phyloP scores from a whole-genome alignment of 2,888 invertebrate genomes.

The Synanthedon andrenaeformis region DNA sequence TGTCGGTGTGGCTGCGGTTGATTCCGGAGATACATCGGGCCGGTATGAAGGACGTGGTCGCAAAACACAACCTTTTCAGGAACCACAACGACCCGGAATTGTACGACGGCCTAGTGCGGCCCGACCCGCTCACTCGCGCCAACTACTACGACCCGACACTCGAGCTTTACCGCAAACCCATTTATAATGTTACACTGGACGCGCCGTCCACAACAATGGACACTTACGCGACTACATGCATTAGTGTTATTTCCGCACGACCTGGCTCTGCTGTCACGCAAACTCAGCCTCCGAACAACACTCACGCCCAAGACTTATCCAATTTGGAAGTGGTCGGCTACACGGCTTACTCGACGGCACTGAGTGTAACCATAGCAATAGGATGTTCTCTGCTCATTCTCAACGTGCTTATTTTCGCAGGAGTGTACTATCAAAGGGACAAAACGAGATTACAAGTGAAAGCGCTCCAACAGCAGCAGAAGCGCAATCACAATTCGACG shows the following conservation, averaged over 20 bases:
- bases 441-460: slow-evolving; percentile 85
- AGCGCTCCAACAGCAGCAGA: slow-evolving; percentile 77
- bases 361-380: slow-evolving; percentile 83
- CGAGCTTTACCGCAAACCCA: slow-evolving; percentile 73
- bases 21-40: slow-evolving; percentile 92
- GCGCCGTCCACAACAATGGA: slow-evolving; percentile 70
- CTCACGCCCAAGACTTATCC: slow-evolving; percentile 82
- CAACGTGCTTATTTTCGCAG: slow-evolving; percentile 86
- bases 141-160: slow-evolving; percentile 74
- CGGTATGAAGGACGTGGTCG: slow-evolving; percentile 90
- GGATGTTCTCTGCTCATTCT: slow-evolving; percentile 84
- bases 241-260: slow-evolving; percentile 78
- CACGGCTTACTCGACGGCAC: slow-evolving; percentile 80
- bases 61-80: slow-evolving; percentile 89
- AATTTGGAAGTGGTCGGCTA: slow-evolving; percentile 84
- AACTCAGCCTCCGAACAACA: slow-evolving; percentile 65
- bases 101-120: slow-evolving; percentile 90
- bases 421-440: slow-evolving; percentile 85
- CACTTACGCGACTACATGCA: slow-evolving; percentile 77
- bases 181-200: slow-evolving; percentile 67
- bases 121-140: slow-evolving; percentile 80
- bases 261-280: slow-evolving; percentile 68
- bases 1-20: slow-evolving; percentile 94
- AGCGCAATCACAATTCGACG: slow-evolving; percentile 69
- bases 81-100: slow-evolving; percentile 90